phyloP scores from a whole-genome alignment of 2,797 vertebrate species.

The Dipus sagitta region DNA sequence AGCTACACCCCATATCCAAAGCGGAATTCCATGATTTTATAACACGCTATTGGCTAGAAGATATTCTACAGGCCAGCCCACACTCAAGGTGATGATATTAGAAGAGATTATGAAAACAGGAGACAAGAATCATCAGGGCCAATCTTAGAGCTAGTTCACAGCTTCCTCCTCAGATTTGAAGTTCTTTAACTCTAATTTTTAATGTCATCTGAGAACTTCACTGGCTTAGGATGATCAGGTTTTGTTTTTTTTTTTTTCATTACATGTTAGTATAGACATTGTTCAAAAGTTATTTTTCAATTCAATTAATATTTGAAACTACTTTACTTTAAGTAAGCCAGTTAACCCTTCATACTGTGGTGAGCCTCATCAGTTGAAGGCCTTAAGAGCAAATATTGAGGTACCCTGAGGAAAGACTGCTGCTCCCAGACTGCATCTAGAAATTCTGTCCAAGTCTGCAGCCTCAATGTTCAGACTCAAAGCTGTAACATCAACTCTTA shows the following conservation, averaged over 20 bases:
- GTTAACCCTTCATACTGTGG: not conserved
- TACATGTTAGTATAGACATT: not conserved
- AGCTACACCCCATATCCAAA: not conserved
- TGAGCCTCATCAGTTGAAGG: not conserved
- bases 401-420: not conserved
- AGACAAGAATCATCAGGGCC: not conserved
- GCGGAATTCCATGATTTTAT: not conserved
- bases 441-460: not conserved
- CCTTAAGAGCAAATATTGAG: not conserved
- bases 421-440: not conserved
- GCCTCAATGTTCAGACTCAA: not conserved
- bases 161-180: not conserved
- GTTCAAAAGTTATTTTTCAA: slow-evolving; percentile 10
- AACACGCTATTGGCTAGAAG: not conserved
- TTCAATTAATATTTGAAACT: not conserved
- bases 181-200: not conserved
- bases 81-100: not conserved
- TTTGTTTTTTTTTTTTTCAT: slow-evolving; percentile 5
- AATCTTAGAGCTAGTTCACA: not conserved
- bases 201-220: not conserved
- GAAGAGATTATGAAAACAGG: not conserved
- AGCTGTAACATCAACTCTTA: not conserved
- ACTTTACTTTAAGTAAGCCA: slow-evolving; percentile 8
- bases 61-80: not conserved
- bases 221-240: not conserved